These are phyloP conservation scores for Anhinga rufa DNA, from an alignment of 2,113 vertebrate species.

Conservation along the genomic window DNA sequence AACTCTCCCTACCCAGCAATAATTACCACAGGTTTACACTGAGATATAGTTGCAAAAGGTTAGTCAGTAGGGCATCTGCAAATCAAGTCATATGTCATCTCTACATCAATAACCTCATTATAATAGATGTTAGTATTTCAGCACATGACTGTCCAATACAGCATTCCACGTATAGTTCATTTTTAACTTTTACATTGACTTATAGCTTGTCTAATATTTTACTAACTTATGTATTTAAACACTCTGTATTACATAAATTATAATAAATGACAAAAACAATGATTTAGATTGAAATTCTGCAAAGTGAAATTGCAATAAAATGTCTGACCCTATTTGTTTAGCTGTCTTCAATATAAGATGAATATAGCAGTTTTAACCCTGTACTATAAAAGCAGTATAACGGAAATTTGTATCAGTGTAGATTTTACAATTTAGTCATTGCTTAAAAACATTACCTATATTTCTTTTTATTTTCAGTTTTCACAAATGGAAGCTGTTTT, in stretches of 20 bases:
- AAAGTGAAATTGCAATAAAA: conserved; percentile 64
- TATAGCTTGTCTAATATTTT: conserved; percentile 59
- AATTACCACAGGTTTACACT: conserved; percentile 69
- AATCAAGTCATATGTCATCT: conserved; percentile 70
- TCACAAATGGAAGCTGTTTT: neutral
- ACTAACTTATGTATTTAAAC: conserved; percentile 60
- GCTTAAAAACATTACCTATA: neutral
- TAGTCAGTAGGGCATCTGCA: conserved; percentile 66
- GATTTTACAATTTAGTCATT: neutral
- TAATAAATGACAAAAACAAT: conserved; percentile 56
- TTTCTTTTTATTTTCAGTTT: neutral
- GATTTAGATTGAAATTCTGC: conserved; percentile 65
- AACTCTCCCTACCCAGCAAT: conserved; percentile 53
- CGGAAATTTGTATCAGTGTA: neutral
- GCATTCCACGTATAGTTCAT: conserved; percentile 44
- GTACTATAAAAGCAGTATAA: conserved; percentile 20
- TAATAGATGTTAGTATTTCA: conserved; percentile 70
- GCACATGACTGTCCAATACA: conserved; percentile 56
- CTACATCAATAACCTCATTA: conserved; percentile 72
- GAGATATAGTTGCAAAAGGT: conserved; percentile 67
- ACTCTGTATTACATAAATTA: conserved; percentile 68
- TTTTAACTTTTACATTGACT: conserved; percentile 59
- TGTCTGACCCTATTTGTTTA: conserved; percentile 50
- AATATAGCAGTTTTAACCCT: conserved; percentile 13
- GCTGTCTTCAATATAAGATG: conserved; percentile 48